Conservation (phyloP, 2,888 invertebrate genomes). For the Brenthis hecate region DNA sequence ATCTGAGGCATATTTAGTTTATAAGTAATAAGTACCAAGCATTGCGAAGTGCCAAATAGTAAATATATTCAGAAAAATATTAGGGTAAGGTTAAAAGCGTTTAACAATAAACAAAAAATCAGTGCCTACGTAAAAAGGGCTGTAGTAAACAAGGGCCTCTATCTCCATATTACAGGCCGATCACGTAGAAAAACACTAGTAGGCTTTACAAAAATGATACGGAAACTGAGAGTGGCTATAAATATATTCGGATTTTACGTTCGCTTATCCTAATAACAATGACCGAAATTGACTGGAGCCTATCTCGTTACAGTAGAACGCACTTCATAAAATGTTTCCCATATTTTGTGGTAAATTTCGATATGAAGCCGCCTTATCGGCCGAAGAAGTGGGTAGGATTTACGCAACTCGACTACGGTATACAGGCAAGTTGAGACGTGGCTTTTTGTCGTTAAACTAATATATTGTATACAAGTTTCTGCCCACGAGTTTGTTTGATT, state of each 20-base stretch:
- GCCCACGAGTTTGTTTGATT: too few species aligned
- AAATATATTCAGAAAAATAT: conserved; percentile 15
- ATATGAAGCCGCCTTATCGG: conserved; percentile 45
- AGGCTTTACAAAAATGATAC: conserved; percentile 43
- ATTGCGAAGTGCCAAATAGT: background rate
- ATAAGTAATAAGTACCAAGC: conserved; percentile 1
- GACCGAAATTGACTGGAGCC: conserved; percentile 50
- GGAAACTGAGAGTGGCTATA: conserved; percentile 45
- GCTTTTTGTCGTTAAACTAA: conserved; percentile 29
- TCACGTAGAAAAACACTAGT: conserved; percentile 43
- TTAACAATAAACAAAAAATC: conserved; percentile 34
- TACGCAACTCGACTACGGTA: conserved; percentile 37
- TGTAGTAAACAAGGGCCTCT: conserved; percentile 35
- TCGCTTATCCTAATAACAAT: conserved; percentile 52
- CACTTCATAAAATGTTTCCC: conserved; percentile 52
- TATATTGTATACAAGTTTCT: background rate
- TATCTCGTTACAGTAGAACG: conserved; percentile 52
- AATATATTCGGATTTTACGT: conserved; percentile 52
- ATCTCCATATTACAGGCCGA: conserved; percentile 40
- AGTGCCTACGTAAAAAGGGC: conserved; percentile 29
- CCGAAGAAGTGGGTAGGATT: conserved; percentile 43
- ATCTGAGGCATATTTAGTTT: background rate
- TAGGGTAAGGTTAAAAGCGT: conserved; percentile 17
- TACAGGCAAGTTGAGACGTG: conserved; percentile 33
- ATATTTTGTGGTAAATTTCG: conserved; percentile 47